These are phyloP conservation scores for Camelus dromedarius DNA, from an alignment of 2,113 vertebrate genomes.

Conservation along the genomic window DNA sequence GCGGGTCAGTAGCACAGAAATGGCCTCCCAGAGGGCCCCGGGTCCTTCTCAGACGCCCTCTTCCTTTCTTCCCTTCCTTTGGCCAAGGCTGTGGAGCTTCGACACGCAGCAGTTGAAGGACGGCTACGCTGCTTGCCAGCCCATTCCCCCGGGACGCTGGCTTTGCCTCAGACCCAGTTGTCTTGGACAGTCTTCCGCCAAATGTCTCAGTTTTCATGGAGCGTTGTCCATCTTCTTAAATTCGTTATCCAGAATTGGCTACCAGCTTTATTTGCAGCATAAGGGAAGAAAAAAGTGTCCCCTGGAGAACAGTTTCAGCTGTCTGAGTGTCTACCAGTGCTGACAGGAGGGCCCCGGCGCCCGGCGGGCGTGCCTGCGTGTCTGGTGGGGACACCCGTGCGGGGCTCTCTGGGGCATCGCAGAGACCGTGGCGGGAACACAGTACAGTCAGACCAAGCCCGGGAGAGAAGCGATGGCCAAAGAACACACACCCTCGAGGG, in stretches of 20 bases:
- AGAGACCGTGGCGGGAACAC: slow-evolving; percentile 42
- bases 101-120: neutral
- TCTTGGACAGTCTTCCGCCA: neutral
- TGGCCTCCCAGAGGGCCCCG: neutral
- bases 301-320: neutral
- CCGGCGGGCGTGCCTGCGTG: neutral
- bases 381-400: slow-evolving; percentile 6
- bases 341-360: neutral
- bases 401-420: neutral
- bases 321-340: neutral
- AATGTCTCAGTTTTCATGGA: neutral
- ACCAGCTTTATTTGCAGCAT: neutral
- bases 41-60: neutral
- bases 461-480: slow-evolving; percentile 49
- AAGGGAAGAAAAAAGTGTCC: neutral
- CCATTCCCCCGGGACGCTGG: neutral
- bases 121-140: neutral
- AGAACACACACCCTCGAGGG: slow-evolving; percentile 64
- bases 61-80: neutral
- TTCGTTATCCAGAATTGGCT: neutral
- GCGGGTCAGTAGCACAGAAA: fast-evolving
- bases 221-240: neutral
- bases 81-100: neutral
- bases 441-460: slow-evolving; percentile 39
- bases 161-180: neutral